Conservation (phyloP, 2,113 vertebrate genomes). For the Lanius ludovicianus region DNA sequence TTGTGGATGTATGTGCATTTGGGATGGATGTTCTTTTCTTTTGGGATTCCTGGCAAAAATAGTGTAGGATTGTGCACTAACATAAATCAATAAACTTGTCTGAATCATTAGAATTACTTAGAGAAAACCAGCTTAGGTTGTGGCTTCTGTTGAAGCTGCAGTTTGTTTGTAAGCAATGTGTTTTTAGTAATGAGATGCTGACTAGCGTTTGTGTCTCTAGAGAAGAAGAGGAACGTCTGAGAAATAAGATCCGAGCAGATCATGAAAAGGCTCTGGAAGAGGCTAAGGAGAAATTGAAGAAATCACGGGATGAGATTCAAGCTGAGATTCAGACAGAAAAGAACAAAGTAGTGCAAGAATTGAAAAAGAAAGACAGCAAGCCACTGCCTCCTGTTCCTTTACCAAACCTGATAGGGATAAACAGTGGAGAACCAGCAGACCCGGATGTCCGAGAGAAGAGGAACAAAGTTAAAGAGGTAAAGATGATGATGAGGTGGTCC, state of each 20-base stretch:
- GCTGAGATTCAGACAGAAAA: slow-evolving; percentile 98
- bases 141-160: background rate
- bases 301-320: slow-evolving; percentile 90
- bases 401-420: slow-evolving; percentile 90
- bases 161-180: background rate
- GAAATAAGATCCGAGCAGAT: slow-evolving; percentile 96
- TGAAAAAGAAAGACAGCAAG: slow-evolving; percentile 86
- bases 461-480: slow-evolving; percentile 97
- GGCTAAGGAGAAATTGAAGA: slow-evolving; percentile 96
- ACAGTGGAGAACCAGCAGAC: slow-evolving; percentile 88
- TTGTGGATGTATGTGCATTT: rapidly evolving
- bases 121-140: background rate
- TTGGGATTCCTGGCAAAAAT: background rate
- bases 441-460: slow-evolving; percentile 87
- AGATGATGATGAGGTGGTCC: background rate
- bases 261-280: slow-evolving; percentile 96
- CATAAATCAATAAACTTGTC: background rate
- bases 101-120: background rate
- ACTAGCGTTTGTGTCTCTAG: slow-evolving; percentile 70
- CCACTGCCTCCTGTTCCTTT: slow-evolving; percentile 89
- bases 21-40: too few relatives aligned
- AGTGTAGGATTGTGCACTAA: background rate
- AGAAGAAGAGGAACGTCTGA: slow-evolving; percentile 95
- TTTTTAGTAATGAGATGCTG: slow-evolving; percentile 17
- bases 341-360: slow-evolving; percentile 86